These are phyloP conservation scores for Catocala sponsa DNA, from an alignment of 2,888 invertebrate genomes.

Conservation along the genomic window DNA sequence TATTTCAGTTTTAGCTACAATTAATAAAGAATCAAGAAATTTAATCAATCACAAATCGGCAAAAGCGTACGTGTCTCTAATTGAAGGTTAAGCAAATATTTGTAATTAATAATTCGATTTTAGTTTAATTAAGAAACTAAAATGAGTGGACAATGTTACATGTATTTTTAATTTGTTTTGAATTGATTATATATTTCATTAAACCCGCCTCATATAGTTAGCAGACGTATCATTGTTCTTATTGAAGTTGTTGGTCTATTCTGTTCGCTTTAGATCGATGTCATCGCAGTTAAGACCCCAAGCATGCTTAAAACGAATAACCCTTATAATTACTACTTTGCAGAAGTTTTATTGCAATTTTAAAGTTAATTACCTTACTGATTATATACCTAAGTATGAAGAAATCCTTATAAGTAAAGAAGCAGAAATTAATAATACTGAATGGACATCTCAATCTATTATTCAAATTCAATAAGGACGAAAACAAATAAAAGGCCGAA, in stretches of 20 bases:
- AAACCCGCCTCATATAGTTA: no score
- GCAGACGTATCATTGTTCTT: background rate
- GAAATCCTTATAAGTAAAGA: background rate
- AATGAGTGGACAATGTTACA: no score
- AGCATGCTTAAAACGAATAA: slow-evolving; percentile 70
- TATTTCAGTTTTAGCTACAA: background rate
- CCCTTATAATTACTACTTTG: slow-evolving; percentile 71
- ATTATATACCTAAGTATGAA: slow-evolving; percentile 22
- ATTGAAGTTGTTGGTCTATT: slow-evolving; percentile 8
- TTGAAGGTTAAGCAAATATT: no score
- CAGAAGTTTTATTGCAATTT: slow-evolving; percentile 67
- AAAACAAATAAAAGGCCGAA: slow-evolving; percentile 11
- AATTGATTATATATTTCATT: background rate
- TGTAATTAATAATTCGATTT: background rate
- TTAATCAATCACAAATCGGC: no score
- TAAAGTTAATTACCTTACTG: slow-evolving; percentile 52
- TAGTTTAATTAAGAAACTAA: background rate
- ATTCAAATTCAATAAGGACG: background rate
- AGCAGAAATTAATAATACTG: background rate
- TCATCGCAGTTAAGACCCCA: slow-evolving; percentile 37
- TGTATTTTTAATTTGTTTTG: background rate
- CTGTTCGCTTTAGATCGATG: slow-evolving; percentile 27
- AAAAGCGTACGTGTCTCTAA: no score
- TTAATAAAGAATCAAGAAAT: background rate
- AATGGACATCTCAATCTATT: background rate